Evolutionary conservation across 92 coral and sea anemone species (phyloP), one percentile per base, ranked within the genome.

Genomic region (Parazoanthus atlanticus): DNA sequence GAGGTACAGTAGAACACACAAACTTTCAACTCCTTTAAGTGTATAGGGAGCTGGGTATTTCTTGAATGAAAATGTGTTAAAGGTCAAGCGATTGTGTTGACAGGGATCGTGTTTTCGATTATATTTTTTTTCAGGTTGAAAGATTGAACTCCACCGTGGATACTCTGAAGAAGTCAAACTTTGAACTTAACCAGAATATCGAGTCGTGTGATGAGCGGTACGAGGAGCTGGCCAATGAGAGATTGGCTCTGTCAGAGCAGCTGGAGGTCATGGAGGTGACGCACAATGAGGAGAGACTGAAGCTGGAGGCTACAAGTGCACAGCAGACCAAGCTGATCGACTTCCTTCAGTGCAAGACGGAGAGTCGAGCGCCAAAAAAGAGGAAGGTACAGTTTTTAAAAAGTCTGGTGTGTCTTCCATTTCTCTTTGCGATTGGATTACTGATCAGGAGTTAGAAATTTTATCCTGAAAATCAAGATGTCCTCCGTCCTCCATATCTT

Each of bases 311-410:
- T 12, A 97, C 99, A 12, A 96, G 88, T 46, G 93, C 98, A 17
- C 99, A 97, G 36, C 99, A 97, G 89, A 90, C 98, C 11, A 97
- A 97, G 73, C 96, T 97, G 67, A 97, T 97, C 40, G 99, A 97
- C 92, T 97, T 97, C 88, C 89, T 97, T 67, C 99, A 97, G 91
- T 95, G 94, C 61, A 97, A 97, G 90, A 86, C 98, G 3, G 99
- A 97, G 80, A 93, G 98, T 36, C 95, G 89, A 88, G 90, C 90
- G 6, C 90, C 93, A 21, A 97, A 97, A 74, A 94, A 92, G 95
- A 95, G 91, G 84, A 95, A 95, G 93, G 98, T 93, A 31, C 17
- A 76, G 17, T 52, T 52, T 52, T 52, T 52, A 12, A 52, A 52
- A 52, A 12, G 19, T 52, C 21, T 52, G 19, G 58, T 46, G 52